phyloP scores from a whole-genome alignment of 2,888 invertebrate species.

The Carpatolechia fugitivella region DNA sequence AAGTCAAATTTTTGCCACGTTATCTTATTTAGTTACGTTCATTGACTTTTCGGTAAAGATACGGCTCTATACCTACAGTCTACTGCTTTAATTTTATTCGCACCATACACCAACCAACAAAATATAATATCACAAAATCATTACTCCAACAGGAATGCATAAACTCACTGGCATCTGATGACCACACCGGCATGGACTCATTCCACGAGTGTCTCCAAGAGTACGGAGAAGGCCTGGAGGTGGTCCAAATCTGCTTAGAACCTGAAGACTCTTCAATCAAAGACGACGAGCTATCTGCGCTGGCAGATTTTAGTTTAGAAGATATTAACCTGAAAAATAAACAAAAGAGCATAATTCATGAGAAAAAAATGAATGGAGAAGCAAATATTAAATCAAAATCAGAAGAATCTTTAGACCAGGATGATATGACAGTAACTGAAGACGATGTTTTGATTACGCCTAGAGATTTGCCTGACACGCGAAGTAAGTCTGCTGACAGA shows the following conservation, averaged over 20 bases:
- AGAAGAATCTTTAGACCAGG: constrained; percentile 65
- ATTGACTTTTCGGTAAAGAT: too few species aligned
- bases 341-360: constrained; percentile 10
- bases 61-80: too few species aligned
- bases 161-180: constrained; percentile 79
- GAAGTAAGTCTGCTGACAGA: constrained; percentile 53
- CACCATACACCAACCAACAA: too few species aligned
- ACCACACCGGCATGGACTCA: constrained; percentile 82
- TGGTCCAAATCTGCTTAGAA: constrained; percentile 81
- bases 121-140: neutral
- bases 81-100: too few species aligned
- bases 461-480: constrained; percentile 57
- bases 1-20: too few species aligned
- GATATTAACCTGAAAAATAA: constrained; percentile 42
- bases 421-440: constrained; percentile 74
- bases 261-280: constrained; percentile 78
- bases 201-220: constrained; percentile 83
- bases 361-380: constrained; percentile 33
- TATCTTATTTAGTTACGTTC: too few species aligned
- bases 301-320: constrained; percentile 68
- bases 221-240: constrained; percentile 81
- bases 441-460: constrained; percentile 63
- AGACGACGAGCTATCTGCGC: constrained; percentile 69
- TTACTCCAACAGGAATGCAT: constrained; percentile 63
- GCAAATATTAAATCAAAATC: constrained; percentile 62